phyloP scores from a whole-genome alignment of 2,888 invertebrate species.

The Agrochola litura region DNA sequence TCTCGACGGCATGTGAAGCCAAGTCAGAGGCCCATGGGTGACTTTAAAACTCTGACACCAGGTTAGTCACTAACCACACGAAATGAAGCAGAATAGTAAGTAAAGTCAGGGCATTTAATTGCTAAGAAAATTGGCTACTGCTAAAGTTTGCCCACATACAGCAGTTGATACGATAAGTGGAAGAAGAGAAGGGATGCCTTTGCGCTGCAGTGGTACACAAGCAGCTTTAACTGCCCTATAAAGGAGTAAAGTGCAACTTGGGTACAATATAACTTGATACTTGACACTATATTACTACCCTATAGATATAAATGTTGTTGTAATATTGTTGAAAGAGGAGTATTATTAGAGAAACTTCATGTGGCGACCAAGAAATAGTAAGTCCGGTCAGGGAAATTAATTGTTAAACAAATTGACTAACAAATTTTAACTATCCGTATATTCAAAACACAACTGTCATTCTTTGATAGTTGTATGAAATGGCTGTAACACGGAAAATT shows the following conservation, averaged over 20 bases:
- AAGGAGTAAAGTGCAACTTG: no score
- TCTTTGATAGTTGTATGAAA: not conserved
- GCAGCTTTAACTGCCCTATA: no score
- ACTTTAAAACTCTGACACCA: no score
- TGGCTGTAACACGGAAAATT: not conserved
- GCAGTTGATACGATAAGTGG: no score
- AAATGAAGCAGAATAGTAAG: not conserved
- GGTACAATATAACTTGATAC: conserved; percentile 60
- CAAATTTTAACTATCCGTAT: not conserved
- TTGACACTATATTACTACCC: conserved; percentile 38
- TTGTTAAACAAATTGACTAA: not conserved
- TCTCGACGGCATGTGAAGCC: no score
- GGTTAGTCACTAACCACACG: no score
- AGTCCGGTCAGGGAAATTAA: not conserved
- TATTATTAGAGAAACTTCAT: not conserved
- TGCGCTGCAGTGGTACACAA: no score
- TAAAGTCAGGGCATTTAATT: not conserved
- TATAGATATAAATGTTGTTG: conserved; percentile 34
- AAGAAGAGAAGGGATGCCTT: no score
- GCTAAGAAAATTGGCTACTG: no score
- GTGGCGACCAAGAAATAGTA: not conserved
- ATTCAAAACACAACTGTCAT: not conserved
- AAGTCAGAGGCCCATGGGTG: no score
- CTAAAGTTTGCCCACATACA: no score
- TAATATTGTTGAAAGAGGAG: conserved; percentile 12